phyloP scores from a whole-genome alignment of 2,888 invertebrate genomes.

The Rutpela maculata region DNA sequence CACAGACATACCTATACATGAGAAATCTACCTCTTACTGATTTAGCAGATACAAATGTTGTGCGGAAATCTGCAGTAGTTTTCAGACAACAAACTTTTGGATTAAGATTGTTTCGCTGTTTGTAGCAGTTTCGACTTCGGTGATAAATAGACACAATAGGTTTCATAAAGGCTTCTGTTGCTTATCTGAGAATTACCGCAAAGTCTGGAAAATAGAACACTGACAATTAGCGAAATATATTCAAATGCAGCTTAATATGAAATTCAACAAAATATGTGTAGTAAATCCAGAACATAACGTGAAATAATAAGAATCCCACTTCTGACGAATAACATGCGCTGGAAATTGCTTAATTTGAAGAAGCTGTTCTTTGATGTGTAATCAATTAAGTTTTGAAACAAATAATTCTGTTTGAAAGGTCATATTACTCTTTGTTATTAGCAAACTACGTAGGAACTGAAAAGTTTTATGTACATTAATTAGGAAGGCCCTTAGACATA shows the following conservation, averaged over 20 bases:
- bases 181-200: slow-evolving; percentile 26
- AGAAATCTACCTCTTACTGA: slow-evolving; percentile 14
- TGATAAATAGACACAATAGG: slow-evolving; percentile 16
- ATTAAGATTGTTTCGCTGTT: slow-evolving; percentile 41
- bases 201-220: background rate
- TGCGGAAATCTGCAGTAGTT: slow-evolving; percentile 30
- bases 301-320: background rate
- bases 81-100: slow-evolving; percentile 37
- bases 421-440: too few species aligned
- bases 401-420: too few species aligned
- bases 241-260: background rate
- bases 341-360: background rate
- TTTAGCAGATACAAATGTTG: slow-evolving; percentile 6
- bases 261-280: background rate
- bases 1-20: slow-evolving; percentile 3
- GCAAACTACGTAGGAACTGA: too few species aligned
- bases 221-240: background rate
- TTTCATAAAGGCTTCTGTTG: slow-evolving; percentile 3
- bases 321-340: background rate
- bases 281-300: background rate
- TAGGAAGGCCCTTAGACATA: too few species aligned
- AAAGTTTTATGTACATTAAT: too few species aligned
- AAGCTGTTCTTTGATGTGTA: background rate
- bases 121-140: slow-evolving; percentile 25
- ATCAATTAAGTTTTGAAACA: background rate